Evolutionary conservation across 2,888 invertebrate genomes (phyloP).

Genomic region (Ariolimax columbianus): DNA sequence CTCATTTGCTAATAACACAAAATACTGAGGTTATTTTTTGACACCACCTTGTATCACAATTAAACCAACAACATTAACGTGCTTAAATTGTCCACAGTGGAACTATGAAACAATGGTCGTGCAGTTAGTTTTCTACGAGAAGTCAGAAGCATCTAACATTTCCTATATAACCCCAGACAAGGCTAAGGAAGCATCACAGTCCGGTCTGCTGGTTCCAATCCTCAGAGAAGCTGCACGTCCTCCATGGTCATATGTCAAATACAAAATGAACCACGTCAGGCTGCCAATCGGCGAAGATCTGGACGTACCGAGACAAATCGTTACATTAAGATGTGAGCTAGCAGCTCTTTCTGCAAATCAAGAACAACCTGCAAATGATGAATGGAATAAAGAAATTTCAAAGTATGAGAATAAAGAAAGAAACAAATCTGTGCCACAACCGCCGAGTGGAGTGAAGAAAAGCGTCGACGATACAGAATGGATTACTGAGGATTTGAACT

Average conservation of each 20-base stretch:
- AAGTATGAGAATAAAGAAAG: no score
- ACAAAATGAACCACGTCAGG: not conserved
- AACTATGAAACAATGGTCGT: slow-evolving; percentile 25
- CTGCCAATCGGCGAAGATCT: not conserved
- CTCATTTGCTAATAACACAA: no score
- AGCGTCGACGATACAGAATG: no score
- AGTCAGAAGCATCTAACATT: slow-evolving; percentile 26
- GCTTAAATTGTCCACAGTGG: slow-evolving; percentile 5
- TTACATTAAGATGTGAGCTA: not conserved
- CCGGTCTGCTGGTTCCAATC: not conserved
- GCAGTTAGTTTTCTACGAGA: slow-evolving; percentile 24
- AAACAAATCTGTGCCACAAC: no score
- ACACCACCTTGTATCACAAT: not conserved
- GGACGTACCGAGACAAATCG: not conserved
- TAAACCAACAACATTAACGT: not conserved
- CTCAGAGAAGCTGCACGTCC: not conserved
- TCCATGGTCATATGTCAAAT: not conserved
- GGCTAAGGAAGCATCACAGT: no score
- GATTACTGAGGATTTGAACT: no score
- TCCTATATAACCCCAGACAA: not conserved
- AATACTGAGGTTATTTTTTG: no score
- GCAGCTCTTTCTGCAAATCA: not conserved
- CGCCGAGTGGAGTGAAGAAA: no score
- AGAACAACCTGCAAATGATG: not conserved
- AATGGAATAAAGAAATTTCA: not conserved